Evolutionary conservation across 2,888 invertebrate species (phyloP).

Genomic region (Trypoxylon attenuatum): DNA sequence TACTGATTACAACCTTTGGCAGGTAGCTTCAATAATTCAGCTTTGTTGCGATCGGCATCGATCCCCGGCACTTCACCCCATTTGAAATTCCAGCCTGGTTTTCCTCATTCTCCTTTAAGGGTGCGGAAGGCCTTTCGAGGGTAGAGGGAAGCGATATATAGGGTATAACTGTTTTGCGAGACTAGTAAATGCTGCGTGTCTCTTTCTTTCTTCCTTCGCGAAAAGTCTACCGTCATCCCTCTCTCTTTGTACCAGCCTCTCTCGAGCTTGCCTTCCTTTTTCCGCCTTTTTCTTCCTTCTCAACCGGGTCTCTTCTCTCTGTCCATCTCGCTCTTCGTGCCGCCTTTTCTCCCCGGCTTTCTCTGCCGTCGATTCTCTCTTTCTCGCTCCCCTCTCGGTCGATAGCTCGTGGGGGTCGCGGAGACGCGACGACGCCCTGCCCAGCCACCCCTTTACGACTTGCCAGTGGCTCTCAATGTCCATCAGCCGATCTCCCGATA

Average conservation of each 20-base stretch:
- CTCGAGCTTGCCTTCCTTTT: neutral
- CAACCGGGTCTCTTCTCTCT: constrained; percentile 10
- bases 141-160: constrained; percentile 5
- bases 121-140: constrained; percentile 8
- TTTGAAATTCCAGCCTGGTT: constrained; percentile 1
- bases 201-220: constrained; percentile 24
- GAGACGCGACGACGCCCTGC: constrained; percentile 74
- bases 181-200: constrained; percentile 31
- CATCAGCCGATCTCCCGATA: too few relatives aligned
- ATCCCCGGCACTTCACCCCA: neutral
- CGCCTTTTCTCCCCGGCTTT: constrained; percentile 5
- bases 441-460: constrained; percentile 64
- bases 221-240: constrained; percentile 1
- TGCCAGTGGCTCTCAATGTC: constrained; percentile 70
- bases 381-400: constrained; percentile 65
- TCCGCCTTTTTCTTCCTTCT: constrained; percentile 35
- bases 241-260: constrained; percentile 37
- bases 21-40: neutral
- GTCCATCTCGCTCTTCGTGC: too few relatives aligned
- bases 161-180: constrained; percentile 49
- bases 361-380: constrained; percentile 29
- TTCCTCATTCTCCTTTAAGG: constrained; percentile 17
- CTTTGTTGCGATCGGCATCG: constrained; percentile 3
- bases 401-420: constrained; percentile 72
- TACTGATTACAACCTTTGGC: too few relatives aligned